Evolutionary conservation across 2,888 invertebrate species (phyloP).

Genomic region (Cheilosia scutellata): DNA sequence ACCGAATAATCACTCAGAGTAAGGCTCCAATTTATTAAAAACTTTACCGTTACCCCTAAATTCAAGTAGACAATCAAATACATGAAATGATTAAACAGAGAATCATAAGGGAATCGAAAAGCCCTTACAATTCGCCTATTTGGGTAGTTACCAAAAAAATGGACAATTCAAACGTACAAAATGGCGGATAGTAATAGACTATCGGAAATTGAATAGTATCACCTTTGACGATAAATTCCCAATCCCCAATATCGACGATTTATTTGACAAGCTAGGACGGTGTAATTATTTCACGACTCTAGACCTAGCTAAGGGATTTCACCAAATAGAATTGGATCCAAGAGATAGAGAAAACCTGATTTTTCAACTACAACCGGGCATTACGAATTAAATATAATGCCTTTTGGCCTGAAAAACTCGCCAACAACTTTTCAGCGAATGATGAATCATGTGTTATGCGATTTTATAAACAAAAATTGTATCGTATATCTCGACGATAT

Average conservation of each 20-base stretch:
- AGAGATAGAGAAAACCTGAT: slow-evolving; percentile 77
- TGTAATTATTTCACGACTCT: slow-evolving; percentile 69
- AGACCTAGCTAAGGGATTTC: slow-evolving; percentile 78
- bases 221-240: slow-evolving; percentile 71
- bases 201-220: slow-evolving; percentile 72
- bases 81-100: slow-evolving; percentile 39
- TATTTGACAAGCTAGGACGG: slow-evolving; percentile 76
- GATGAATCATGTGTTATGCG: slow-evolving; percentile 78
- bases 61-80: slow-evolving; percentile 69
- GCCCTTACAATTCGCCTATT: slow-evolving; percentile 8
- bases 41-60: slow-evolving; percentile 74
- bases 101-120: slow-evolving; percentile 13
- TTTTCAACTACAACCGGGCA: slow-evolving; percentile 78
- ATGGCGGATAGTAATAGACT: slow-evolving; percentile 75
- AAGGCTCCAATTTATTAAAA: slow-evolving; percentile 69
- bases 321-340: slow-evolving; percentile 77
- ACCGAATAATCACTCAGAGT: slow-evolving; percentile 66
- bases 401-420: slow-evolving; percentile 71
- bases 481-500: slow-evolving; percentile 79
- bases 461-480: slow-evolving; percentile 37
- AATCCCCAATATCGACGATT: slow-evolving; percentile 74
- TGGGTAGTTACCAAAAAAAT: slow-evolving; percentile 10
- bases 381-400: slow-evolving; percentile 57
- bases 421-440: slow-evolving; percentile 80
- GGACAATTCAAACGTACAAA: slow-evolving; percentile 35